A percentile compares a stretch with the other conserved stretches of the same genome.
phyloP scores from a whole-genome alignment of 2,797 vertebrate species.

The Capromys pilorides region DNA sequence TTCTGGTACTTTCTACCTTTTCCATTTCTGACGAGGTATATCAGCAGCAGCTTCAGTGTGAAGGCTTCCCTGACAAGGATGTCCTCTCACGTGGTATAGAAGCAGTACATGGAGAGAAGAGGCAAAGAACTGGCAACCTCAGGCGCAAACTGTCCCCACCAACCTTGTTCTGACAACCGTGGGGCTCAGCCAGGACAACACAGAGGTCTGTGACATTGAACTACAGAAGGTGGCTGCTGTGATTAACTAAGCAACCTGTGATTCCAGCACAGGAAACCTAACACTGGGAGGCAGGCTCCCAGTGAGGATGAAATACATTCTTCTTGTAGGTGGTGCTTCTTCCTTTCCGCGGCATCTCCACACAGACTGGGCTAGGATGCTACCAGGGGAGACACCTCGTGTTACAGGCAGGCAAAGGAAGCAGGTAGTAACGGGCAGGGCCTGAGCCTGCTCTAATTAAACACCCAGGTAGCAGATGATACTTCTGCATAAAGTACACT shows the following conservation, averaged over 20 bases:
- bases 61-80: slow-evolving; percentile 51
- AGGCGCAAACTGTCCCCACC: slow-evolving; percentile 41
- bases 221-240: slow-evolving; percentile 54
- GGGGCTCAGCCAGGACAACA: not conserved
- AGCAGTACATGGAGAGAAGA: not conserved
- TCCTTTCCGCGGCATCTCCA: slow-evolving; percentile 49
- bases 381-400: slow-evolving; percentile 70
- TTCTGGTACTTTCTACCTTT: slow-evolving; percentile 12
- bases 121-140: not conserved
- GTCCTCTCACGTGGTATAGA: not conserved
- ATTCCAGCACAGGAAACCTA: slow-evolving; percentile 63
- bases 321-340: slow-evolving; percentile 60
- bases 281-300: slow-evolving; percentile 59
- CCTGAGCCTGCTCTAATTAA: slow-evolving; percentile 71
- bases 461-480: slow-evolving; percentile 58
- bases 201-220: slow-evolving; percentile 49
- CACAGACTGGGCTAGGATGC: slow-evolving; percentile 15
- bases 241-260: slow-evolving; percentile 45
- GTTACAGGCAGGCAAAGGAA: slow-evolving; percentile 69
- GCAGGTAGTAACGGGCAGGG: slow-evolving; percentile 57
- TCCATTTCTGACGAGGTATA: slow-evolving; percentile 44
- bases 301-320: slow-evolving; percentile 72
- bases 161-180: slow-evolving; percentile 1
- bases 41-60: slow-evolving; percentile 30
- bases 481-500: slow-evolving; percentile 62